These are phyloP conservation scores for Nasonovia ribisnigri DNA, from an alignment of 2,888 invertebrate species.

Conservation along the genomic window DNA sequence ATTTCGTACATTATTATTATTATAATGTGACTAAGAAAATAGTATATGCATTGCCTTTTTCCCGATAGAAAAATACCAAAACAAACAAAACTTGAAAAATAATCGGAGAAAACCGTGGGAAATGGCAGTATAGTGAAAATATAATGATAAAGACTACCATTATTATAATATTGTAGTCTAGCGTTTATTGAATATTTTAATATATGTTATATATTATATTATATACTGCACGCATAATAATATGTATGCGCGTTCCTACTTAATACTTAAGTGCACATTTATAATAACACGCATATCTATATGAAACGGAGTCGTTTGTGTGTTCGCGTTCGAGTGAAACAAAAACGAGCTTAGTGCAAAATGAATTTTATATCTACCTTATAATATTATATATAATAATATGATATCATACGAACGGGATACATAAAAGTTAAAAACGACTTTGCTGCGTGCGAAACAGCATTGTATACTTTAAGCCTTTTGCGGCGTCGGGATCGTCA, in stretches of 20 bases:
- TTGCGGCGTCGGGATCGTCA: not conserved
- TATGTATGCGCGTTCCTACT: not conserved
- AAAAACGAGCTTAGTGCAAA: not conserved
- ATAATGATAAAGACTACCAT: not conserved
- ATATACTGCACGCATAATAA: not conserved
- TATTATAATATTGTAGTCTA: not conserved
- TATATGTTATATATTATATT: not conserved
- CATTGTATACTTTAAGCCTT: not conserved
- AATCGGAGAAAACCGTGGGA: not conserved
- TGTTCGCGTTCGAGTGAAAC: not conserved
- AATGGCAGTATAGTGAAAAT: not conserved
- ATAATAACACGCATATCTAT: not conserved
- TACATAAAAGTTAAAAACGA: conserved; percentile 1
- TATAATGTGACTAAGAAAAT: not conserved
- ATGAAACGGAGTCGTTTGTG: not conserved
- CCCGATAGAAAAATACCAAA: not conserved
- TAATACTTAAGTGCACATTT: not conserved
- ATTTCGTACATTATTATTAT: not conserved
- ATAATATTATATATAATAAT: not conserved
- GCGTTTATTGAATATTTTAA: not conserved
- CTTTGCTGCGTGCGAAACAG: not conserved
- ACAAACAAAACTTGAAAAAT: not conserved
- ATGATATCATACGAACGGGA: not conserved
- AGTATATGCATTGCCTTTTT: not conserved
- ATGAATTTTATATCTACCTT: not conserved